Percentiles rank a stretch among this genome's conserved stretches.
Evolutionary conservation across 2,888 invertebrate genomes (phyloP).

Genomic region (Apeira syringaria): DNA sequence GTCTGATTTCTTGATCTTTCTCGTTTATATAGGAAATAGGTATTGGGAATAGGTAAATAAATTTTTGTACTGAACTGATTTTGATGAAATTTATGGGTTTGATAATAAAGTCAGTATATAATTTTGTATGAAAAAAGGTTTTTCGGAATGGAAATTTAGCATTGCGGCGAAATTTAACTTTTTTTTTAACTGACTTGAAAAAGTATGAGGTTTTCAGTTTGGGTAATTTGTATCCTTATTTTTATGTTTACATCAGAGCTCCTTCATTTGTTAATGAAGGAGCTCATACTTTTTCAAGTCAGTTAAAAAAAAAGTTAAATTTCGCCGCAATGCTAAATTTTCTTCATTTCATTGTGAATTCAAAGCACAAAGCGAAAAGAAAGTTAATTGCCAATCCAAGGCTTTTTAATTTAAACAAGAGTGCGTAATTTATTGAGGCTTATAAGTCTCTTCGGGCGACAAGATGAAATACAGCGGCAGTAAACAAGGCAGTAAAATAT

Average conservation of each 20-base stretch:
- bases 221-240: too few species aligned
- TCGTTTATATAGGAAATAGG: constrained; percentile 31
- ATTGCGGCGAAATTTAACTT: too few species aligned
- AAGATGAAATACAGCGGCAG: constrained; percentile 30
- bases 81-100: neutral
- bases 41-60: constrained; percentile 33
- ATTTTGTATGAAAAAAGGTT: too few species aligned
- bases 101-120: too few species aligned
- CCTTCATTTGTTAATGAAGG: too few species aligned
- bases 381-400: constrained; percentile 34
- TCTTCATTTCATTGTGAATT: neutral
- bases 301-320: too few species aligned
- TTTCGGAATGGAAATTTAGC: too few species aligned
- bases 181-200: too few species aligned
- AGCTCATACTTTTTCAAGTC: too few species aligned
- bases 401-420: constrained; percentile 31
- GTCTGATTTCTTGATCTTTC: constrained; percentile 26
- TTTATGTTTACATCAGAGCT: too few species aligned
- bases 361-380: constrained; percentile 20
- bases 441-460: constrained; percentile 26
- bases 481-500: constrained; percentile 33
- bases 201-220: too few species aligned
- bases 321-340: too few species aligned
- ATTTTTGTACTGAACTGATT: constrained; percentile 20
- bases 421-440: constrained; percentile 28